Base-by-base conservation (phyloP, 2,113 vertebrate species). In the Dissostichus mawsoni region DNA sequence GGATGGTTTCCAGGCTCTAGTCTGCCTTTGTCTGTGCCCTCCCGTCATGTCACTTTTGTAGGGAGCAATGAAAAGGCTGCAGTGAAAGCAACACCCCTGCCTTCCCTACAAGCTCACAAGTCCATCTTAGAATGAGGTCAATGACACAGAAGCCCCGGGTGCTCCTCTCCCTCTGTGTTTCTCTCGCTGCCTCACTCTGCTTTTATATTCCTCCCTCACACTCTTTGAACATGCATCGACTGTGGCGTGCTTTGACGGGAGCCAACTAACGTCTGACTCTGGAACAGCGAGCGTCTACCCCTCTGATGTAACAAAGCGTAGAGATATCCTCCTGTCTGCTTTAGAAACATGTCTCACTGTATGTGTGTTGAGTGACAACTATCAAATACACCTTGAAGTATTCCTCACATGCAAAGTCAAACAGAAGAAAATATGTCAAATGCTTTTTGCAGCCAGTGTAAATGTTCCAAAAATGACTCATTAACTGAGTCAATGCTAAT, bases 11-110 rank as follows among this genome's bases (percentile, higher is more conserved):
- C 87, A 86, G 87, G 88, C 90, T 83, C 7, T 75, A 74, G 77
- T 78, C 79, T 61, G 73, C 79, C 74, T 90, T 88, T 91, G 89
- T 91, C 67, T 3, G 69, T 1, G 9, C 78, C 61, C 74, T 81
- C 78, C 33, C 12, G 44, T 89, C 48, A 68, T 79, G 88, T 90
- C 90, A 78, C 36, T 86, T 68, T 69, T 8, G 47, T 47, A 82
- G 84, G 80, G 81, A 85, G 81, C 77, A 62, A 86, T 87, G 89
- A 93, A 93, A 90, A 83, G 88, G 72, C 70, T 57, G 77, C 76
- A 81, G 83, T 91, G 90, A 93, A 94, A 94, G 86, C 74, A 89
- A 93, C 86, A 92, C 93, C 92, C 56, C 74, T 90, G 87, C 80
- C 89, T 92, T 78, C 84, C 65, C 83, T 18, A 33, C 88, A 91